Conservation (phyloP, 2,113 vertebrate genomes). For the Chaetodon trifascialis region DNA sequence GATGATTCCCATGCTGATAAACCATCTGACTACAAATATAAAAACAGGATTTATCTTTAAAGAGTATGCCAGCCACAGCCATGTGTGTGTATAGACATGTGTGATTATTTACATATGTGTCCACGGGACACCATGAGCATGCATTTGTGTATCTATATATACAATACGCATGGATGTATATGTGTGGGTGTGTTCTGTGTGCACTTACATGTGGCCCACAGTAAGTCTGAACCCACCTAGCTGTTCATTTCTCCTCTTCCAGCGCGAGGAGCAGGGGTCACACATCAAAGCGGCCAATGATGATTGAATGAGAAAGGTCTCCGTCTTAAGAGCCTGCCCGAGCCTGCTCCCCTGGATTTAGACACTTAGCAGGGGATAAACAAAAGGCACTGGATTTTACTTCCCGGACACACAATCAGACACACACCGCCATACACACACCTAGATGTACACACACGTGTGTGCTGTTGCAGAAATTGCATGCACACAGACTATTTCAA, state of each 20-base stretch:
- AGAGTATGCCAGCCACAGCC: neutral
- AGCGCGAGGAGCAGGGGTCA: conserved; percentile 67
- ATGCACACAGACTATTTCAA: neutral
- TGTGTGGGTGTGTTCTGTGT: neutral
- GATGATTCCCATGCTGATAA: conserved; percentile 15
- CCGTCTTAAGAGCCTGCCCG: conserved; percentile 69
- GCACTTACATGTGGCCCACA: conserved; percentile 24
- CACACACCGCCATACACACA: conserved; percentile 13
- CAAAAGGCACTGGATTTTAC: conserved; percentile 57
- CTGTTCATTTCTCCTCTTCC: conserved; percentile 59
- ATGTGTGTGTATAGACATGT: conserved; percentile 15
- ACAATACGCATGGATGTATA: conserved; percentile 1
- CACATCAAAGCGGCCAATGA: conserved; percentile 77
- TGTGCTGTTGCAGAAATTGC: neutral
- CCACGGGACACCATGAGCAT: neutral
- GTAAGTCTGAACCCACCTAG: conserved; percentile 43
- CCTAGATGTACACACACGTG: neutral
- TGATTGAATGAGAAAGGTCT: conserved; percentile 72
- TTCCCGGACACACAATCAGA: conserved; percentile 32
- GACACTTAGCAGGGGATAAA: conserved; percentile 68
- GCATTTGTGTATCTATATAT: conserved; percentile 11
- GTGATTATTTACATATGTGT: conserved; percentile 32
- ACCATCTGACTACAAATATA: conserved; percentile 20
- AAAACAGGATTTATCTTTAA: conserved; percentile 7
- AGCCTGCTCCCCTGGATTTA: conserved; percentile 75